Conservation (phyloP, 1,140 invertebrate genomes). For the Drosophila pallidifrons region DNA sequence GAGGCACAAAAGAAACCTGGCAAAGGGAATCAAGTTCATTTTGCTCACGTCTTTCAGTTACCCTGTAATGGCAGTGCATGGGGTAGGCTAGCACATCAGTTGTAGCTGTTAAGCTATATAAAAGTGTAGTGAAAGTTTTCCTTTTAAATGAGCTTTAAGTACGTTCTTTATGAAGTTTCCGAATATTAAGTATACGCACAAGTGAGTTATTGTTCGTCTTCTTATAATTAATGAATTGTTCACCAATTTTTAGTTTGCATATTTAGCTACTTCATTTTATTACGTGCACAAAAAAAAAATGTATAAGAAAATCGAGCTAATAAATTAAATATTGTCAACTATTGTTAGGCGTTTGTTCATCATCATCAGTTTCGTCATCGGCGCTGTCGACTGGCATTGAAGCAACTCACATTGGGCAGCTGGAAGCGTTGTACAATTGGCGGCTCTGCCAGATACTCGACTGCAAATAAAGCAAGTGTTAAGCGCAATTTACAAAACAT, state of each 20-base stretch:
- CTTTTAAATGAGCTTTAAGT: too few relatives aligned
- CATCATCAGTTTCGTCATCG: conserved; percentile 7
- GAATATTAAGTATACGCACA: not conserved
- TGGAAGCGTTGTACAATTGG: conserved; percentile 58
- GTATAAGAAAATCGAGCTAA: not conserved
- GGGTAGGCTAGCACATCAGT: too few relatives aligned
- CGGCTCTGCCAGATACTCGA: conserved; percentile 52
- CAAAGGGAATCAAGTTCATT: conserved; percentile 7
- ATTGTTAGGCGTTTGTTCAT: conserved; percentile 4
- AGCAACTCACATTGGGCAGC: conserved; percentile 56
- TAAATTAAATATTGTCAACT: not conserved
- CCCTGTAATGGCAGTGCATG: conserved; percentile 9
- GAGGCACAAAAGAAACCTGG: not conserved
- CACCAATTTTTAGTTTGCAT: not conserved
- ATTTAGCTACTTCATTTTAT: conserved; percentile 24
- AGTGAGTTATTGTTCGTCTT: not conserved
- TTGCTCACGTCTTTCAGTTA: conserved; percentile 17
- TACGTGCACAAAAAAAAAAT: conserved; percentile 50
- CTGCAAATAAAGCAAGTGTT: conserved; percentile 27
- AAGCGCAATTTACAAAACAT: too few relatives aligned
- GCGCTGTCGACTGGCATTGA: conserved; percentile 25
- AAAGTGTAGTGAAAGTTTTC: too few relatives aligned
- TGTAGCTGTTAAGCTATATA: too few relatives aligned
- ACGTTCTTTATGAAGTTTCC: too few relatives aligned
- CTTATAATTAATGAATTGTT: not conserved